These are phyloP conservation scores for Agonopterix arenella DNA, from an alignment of 2,888 invertebrate genomes.

Conservation along the genomic window DNA sequence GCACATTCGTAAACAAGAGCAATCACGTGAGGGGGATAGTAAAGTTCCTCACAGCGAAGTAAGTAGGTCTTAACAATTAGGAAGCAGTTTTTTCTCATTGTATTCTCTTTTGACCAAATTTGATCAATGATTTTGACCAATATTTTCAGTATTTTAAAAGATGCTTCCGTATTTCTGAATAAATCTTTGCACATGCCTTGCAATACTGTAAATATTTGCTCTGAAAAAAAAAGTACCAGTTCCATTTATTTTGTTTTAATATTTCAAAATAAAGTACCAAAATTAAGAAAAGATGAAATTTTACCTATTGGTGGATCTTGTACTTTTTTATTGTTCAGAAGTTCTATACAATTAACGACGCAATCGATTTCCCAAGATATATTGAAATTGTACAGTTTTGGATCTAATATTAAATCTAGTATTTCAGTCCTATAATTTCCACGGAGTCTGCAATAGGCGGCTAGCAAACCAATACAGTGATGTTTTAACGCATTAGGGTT, in stretches of 20 bases:
- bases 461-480: constrained; percentile 43
- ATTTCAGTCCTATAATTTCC: constrained; percentile 47
- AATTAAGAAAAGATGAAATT: background rate
- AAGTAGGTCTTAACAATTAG: constrained; percentile 64
- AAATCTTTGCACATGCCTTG: constrained; percentile 54
- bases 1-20: constrained; percentile 60
- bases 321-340: constrained; percentile 34
- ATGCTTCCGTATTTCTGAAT: constrained; percentile 50
- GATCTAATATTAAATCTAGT: constrained; percentile 48
- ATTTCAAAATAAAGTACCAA: background rate
- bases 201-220: constrained; percentile 48
- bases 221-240: constrained; percentile 31
- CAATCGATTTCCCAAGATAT: constrained; percentile 39
- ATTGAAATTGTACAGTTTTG: constrained; percentile 45
- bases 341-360: constrained; percentile 44
- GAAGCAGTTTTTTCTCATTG: constrained; percentile 52
- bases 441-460: constrained; percentile 48
- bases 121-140: constrained; percentile 44
- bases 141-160: constrained; percentile 41
- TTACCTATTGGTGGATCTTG: constrained; percentile 50
- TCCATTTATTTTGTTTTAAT: background rate
- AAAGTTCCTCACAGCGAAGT: constrained; percentile 45
- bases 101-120: constrained; percentile 39
- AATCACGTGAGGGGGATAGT: constrained; percentile 54
- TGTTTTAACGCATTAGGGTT: constrained; percentile 41